Base-by-base conservation (phyloP, 2,113 vertebrate genomes). In the Aldabrachelys gigantea region DNA sequence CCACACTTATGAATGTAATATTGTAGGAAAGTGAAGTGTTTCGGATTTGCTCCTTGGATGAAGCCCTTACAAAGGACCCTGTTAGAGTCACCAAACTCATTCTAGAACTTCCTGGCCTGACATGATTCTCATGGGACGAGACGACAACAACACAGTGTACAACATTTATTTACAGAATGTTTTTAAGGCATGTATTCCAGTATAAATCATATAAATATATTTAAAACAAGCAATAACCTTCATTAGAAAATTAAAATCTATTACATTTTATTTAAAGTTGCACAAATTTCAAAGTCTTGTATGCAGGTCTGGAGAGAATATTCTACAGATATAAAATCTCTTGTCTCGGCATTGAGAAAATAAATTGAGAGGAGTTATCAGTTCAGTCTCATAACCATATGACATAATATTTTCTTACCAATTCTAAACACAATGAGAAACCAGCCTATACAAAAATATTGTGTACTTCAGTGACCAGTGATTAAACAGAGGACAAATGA, bases 371-470 rank as follows among this genome's bases (percentile, higher is more conserved):
- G 84, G 44, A 95, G 41, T 82, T 90, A 80, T 8, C 65, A 57
- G 38, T 91, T 85, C 53, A 59, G 52, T 89, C 89, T 88, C 49
- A 92, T 7, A 95, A 85, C 50, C 88, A 94, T 88, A 87, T 53
- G 69, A 87, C 89, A 95, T 88, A 96, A 85, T 93, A 94, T 91
- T 96, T 94, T 94, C 82, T 50, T 91, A 50, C 69, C 59, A 96
- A 96, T 78, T 88, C 62, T 89, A 93, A 69, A 94, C 91, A 56
- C 10, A 47, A 84, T 86, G 84, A 95, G 52, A 89, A 95, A 91
- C 19, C 47, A 87, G 59, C 29, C 59, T 17, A 90, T 95, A 88
- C 93, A 89, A 96, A 87, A 84, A 81, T 90, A 78, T 81, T 81
- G 44, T 38, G 27, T 90, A 80, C 44, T 62, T 96, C 92, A 93